Base-by-base conservation (phyloP, 2,888 invertebrate species). In the Melitaea athalia region DNA sequence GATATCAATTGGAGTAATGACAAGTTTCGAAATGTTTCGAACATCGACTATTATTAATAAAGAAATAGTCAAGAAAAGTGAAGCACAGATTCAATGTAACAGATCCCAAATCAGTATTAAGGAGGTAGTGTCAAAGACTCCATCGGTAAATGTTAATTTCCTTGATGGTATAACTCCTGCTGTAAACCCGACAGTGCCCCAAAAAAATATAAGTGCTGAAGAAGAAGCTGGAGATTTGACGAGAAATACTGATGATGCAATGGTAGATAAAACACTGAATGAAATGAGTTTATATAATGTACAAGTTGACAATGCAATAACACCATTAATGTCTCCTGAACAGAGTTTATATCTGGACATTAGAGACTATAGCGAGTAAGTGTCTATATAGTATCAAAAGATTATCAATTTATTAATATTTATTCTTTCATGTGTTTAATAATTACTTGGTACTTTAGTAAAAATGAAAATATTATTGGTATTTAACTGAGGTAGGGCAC, bases 1-100 rank as follows among this genome's bases (percentile, higher is more conserved):
- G 85, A 94, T 95, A 77, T 95, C 95, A 0, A 95, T 95, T 64
- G 95, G 95, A 68, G 94, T 95, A 3, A 95, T 95, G 94, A 95
- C 95, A 1, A 95, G 95, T 82, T 95, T 95, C 83, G 95, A 95
- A 86, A 93, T 95, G 79, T 88, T 92, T 0, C 78, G 87, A 59
- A 93, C 92, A 38, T 92, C 93, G 14, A 93, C 91, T 42, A 83
- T 92, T 14, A 88, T 91, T 6, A 92, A 92, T 70, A 89, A 90
- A 75, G 91, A 91, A 70, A 75, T 87, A 50, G 72, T 88, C 4
- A 87, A 84, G 72, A 81, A 87, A 74, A 77, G 84, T 85, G 42
- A 91, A 82, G 84, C 89, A 62, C 91, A 92, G 69, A 85, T 91
- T 74, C 91, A 92, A 65, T 89, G 89, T 65, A 91, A 91, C 59